Base-by-base conservation (phyloP, 2,113 vertebrate species). In the Pavo muticus region DNA sequence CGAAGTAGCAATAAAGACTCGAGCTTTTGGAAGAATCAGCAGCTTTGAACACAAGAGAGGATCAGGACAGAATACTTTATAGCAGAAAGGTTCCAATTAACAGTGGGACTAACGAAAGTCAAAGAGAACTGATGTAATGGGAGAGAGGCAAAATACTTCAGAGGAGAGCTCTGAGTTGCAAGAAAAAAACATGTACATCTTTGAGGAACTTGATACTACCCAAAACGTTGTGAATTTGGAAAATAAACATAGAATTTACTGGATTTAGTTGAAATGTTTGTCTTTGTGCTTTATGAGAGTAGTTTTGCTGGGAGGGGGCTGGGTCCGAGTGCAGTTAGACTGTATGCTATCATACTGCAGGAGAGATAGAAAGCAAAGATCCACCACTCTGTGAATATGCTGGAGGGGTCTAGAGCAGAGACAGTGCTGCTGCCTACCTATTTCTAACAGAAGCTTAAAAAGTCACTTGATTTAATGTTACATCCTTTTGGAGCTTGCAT, bases 381-480 rank as follows among this genome's bases (percentile, higher is more conserved):
- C 75, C 71, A 91, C 67, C 85, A 85, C 78, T 57, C 48, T 70
- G 68, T 84, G 87, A 94, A 93, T 79, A 79, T 16, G 30, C 86
- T 74, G 78, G 71, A 85, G 76, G 10, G 57, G 54, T 82, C 63
- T 82, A 61, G 47, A 95, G 65, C 80, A 89, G 89, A 81, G 91
- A 91, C 79, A 72, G 50, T 71, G 47, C 77, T 93, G 32, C 84
- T 87, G 73, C 52, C 69, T 94, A 72, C 84, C 77, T 89, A 32
- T 89, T 68, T 87, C 86, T 91, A 91, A 95, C 45, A 81, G 69
- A 87, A 92, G 29, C 80, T 89, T 91, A 50, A 94, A 92, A 92
- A 68, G 68, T 64, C 60, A 56, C 56, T 93, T 95, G 73, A 95
- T 94, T 94, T 95, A 87, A 57, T 68, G 52, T 89, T 67, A 91